phyloP scores from a whole-genome alignment of 2,797 vertebrate species.

The Sebastes trivittatus region DNA sequence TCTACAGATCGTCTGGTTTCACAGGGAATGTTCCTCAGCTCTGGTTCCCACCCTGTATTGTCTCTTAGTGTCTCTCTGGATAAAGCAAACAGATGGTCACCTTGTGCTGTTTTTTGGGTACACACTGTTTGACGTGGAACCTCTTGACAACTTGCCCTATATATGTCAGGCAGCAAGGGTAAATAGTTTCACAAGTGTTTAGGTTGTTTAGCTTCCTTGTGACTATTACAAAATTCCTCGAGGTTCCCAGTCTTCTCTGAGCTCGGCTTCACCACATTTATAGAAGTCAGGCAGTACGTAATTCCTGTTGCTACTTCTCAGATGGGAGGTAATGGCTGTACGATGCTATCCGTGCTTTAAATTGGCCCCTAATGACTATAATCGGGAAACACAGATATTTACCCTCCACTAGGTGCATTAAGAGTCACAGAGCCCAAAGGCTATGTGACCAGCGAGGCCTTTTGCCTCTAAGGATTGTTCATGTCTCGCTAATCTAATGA shows the following conservation, averaged over 20 bases:
- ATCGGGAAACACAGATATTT: conserved; percentile 57
- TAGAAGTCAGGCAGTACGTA: conserved; percentile 18
- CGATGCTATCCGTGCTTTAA: conserved; percentile 69
- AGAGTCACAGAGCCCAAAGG: conserved; percentile 45
- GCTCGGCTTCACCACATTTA: conserved; percentile 10
- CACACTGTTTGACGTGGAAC: not conserved
- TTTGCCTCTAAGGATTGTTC: conserved; percentile 16
- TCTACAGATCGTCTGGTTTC: conserved; percentile 51
- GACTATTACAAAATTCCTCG: not conserved
- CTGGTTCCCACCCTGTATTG: conserved; percentile 49
- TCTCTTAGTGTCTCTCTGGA: conserved; percentile 5
- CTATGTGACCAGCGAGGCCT: conserved; percentile 28
- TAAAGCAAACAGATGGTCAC: conserved; percentile 33
- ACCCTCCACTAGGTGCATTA: conserved; percentile 41
- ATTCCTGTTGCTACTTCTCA: conserved; percentile 38
- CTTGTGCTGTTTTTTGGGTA: conserved; percentile 17
- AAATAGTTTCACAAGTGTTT: not conserved
- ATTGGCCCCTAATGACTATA: conserved; percentile 61
- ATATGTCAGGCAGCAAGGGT: not conserved
- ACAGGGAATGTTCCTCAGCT: conserved; percentile 50
- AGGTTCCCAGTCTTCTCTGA: not conserved
- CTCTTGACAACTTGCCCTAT: not conserved
- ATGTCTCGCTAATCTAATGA: conserved; percentile 33
- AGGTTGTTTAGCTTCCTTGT: not conserved
- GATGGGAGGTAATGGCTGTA: conserved; percentile 54